Conservation (phyloP, 2,888 invertebrate species). For the Lasioglossum zephyrum region DNA sequence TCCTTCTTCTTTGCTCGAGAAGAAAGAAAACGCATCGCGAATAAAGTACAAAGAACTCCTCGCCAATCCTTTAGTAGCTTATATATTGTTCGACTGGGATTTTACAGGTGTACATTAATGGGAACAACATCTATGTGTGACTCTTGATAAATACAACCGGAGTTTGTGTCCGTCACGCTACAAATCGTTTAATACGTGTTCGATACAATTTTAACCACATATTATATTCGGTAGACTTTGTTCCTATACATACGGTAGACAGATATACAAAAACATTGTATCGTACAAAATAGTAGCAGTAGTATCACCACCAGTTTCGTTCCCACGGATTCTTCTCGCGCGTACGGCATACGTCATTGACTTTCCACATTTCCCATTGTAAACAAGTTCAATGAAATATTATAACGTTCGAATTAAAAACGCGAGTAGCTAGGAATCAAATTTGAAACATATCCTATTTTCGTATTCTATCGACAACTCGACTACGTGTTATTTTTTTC, state of each 20-base stretch:
- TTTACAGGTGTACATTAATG: conserved; percentile 79
- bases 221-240: conserved; percentile 64
- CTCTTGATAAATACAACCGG: conserved; percentile 64
- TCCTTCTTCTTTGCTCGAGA: not conserved
- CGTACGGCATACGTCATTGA: conserved; percentile 46
- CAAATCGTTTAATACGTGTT: conserved; percentile 65
- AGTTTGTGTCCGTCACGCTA: conserved; percentile 58
- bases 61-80: conserved; percentile 73
- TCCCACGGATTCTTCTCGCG: conserved; percentile 58
- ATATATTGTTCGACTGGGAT: conserved; percentile 76
- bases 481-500: not conserved
- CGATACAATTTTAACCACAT: conserved; percentile 62
- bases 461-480: not conserved
- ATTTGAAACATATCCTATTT: not conserved
- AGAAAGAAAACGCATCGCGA: not conserved
- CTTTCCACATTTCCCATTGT: not conserved
- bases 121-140: conserved; percentile 75
- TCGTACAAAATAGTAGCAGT: conserved; percentile 81
- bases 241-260: conserved; percentile 73
- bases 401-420: conserved; percentile 17
- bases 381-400: conserved; percentile 6
- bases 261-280: conserved; percentile 81
- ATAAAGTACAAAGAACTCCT: conserved; percentile 51
- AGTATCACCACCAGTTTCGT: conserved; percentile 66
- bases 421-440: not conserved